Base-by-base conservation (phyloP, 2,113 vertebrate genomes). In the Lasiurus cinereus region DNA sequence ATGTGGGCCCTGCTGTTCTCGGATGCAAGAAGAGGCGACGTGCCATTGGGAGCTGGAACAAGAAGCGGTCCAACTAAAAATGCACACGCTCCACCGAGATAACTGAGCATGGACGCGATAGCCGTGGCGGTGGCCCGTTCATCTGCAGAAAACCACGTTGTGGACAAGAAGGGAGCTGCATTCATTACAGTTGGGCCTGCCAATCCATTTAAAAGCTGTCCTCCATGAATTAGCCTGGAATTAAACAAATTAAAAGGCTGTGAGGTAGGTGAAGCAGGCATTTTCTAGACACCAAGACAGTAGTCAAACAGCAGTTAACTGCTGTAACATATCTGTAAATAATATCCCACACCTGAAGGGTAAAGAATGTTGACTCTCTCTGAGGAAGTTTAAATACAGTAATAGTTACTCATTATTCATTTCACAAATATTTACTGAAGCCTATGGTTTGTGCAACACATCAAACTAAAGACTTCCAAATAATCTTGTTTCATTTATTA, bases 41-140 rank as follows among this genome's bases (percentile, higher is more conserved):
- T 99, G 62, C 98, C 98, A 3, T 99, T 99, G 74, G 99, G 99
- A 29, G 99, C 98, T 0, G 99, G 99, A 69, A 99, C 99, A 2
- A 99, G 95, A 54, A 99, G 98, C 2, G 99, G 99, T 14, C 99
- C 99, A 21, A 99, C 98, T 4, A 99, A 89, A 87, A 99, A 99
- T 0, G 99, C 99, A 0, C 98, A 98, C 0, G 99, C 99, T 1
- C 98, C 98, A 0, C 99, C 99, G 16, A 99, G 98, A 92, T 99
- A 99, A 80, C 85, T 98, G 94, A 99, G 98, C 97, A 99, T 98
- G 0, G 99, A 99, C 0, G 99, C 99, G 6, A 99, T 98, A 0
- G 99, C 99, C 0, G 99, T 99, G 24, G 99, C 99, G 0, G 99
- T 99, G 90, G 99, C 99, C 66, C 99, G 98, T 90, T 99, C 99